These are phyloP conservation scores for Mylabris phalerata DNA, from an alignment of 1,140 invertebrate species.

Conservation along the genomic window DNA sequence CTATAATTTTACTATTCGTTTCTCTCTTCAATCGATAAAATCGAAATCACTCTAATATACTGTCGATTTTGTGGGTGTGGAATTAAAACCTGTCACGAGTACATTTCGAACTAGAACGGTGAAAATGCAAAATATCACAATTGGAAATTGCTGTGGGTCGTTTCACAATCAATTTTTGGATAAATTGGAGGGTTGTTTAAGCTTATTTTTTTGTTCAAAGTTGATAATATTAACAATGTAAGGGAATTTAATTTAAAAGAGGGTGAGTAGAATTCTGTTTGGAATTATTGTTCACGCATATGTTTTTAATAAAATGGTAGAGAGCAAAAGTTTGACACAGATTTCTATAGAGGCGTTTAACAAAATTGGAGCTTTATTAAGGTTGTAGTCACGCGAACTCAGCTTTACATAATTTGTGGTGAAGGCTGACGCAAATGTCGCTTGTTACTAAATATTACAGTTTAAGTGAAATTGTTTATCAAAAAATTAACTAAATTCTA, in stretches of 20 bases:
- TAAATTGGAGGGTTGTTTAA: too few relatives aligned
- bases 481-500: too few relatives aligned
- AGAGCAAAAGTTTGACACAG: constrained; percentile 10
- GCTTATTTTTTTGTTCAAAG: neutral
- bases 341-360: constrained; percentile 5
- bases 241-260: too few relatives aligned
- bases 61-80: neutral
- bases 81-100: neutral
- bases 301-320: neutral
- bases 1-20: neutral
- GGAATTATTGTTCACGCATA: constrained; percentile 3
- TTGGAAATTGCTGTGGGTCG: too few relatives aligned
- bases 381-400: constrained; percentile 11
- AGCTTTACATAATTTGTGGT: constrained; percentile 4
- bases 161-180: too few relatives aligned
- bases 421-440: neutral
- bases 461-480: neutral
- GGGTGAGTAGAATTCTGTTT: neutral
- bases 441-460: neutral
- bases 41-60: neutral
- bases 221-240: too few relatives aligned
- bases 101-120: too few relatives aligned
- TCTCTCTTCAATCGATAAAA: neutral
- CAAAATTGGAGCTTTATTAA: constrained; percentile 5
- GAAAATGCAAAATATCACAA: too few relatives aligned